Base-by-base conservation (phyloP, 2,888 invertebrate species). In the Leucania comma region DNA sequence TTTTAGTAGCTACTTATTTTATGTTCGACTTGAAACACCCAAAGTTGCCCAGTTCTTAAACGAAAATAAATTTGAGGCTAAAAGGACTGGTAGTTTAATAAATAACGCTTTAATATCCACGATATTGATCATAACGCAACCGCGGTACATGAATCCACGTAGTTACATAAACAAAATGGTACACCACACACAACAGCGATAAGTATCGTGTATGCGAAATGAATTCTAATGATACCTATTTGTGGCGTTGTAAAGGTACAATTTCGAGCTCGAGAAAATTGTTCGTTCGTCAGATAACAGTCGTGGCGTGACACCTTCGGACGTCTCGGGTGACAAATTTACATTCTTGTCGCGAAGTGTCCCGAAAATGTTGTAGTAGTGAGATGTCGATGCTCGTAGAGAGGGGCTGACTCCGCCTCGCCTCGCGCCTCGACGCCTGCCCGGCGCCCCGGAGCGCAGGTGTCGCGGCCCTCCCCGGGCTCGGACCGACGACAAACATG, bases 271-370 rank as follows among this genome's bases (percentile, higher is more conserved):
- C 78, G 80, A 81, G 82, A 86, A 88, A 89, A 89, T 87, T 85
- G 86, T 85, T 87, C 67, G 81, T 83, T 82, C 81, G 87, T 89
- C 88, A 87, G 91, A 93, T 93, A 92, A 89, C 90, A 90, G 89
- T 89, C 89, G 88, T 88, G 88, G 89, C 88, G 88, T 89, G 91
- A 88, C 88, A 87, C 87, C 85, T 88, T 89, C 82, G 86, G 88
- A 87, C 87, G 88, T 90, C 86, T 89, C 88, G 70, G 79, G 88
- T 90, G 91, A 91, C 91, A 90, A 92, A 92, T 93, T 92, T 92
- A 91, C 90, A 92, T 92, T 90, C 89, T 82, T 85, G 84, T 87
- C 86, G 89, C 88, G 88, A 89, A 85, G 77, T 81, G 75, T 72
- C 70, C 75, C 72, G 76, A 85, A 84, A 84, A 75, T 83, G 80